A percentile compares a stretch with the other conserved stretches of the same genome.
phyloP scores from a whole-genome alignment of 1,140 invertebrate genomes.

The Ectropis grisescens region DNA sequence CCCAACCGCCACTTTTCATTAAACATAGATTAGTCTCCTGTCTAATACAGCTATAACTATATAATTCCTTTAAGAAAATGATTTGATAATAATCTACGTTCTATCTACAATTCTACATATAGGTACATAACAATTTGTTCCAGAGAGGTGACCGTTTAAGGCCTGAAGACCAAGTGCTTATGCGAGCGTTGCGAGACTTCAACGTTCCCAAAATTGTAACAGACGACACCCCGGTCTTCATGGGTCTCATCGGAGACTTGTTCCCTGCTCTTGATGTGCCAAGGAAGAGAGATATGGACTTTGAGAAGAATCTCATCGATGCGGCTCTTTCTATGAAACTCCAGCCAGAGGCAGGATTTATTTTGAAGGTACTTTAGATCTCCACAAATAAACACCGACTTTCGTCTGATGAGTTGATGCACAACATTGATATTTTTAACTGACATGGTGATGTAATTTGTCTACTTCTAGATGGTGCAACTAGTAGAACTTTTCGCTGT shows the following conservation, averaged over 20 bases:
- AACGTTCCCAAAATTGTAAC: conserved; percentile 94
- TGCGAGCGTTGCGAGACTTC: conserved; percentile 91
- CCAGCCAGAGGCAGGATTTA: conserved; percentile 92
- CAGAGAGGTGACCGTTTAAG: conserved; percentile 76
- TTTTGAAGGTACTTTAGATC: conserved; percentile 84
- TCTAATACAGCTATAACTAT: too few species aligned
- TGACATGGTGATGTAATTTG: too few species aligned
- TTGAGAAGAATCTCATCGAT: conserved; percentile 84
- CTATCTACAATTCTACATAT: too few species aligned
- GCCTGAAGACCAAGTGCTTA: conserved; percentile 84
- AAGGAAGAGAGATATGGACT: conserved; percentile 83
- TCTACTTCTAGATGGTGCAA: conserved; percentile 93
- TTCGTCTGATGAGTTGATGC: too few species aligned
- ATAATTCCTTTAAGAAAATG: too few species aligned
- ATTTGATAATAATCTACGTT: too few species aligned
- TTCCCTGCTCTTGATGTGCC: conserved; percentile 93
- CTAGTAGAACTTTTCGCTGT: conserved; percentile 93
- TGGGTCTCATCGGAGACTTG: conserved; percentile 91
- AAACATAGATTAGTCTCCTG: too few species aligned
- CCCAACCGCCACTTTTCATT: too few species aligned
- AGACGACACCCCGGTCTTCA: conserved; percentile 90
- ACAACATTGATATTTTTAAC: too few species aligned
- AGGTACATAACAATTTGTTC: too few species aligned
- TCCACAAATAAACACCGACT: too few species aligned
- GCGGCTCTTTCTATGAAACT: conserved; percentile 87